These are phyloP conservation scores for Philypnodon macrostomus DNA, from an alignment of 2,797 vertebrate species.

Conservation along the genomic window DNA sequence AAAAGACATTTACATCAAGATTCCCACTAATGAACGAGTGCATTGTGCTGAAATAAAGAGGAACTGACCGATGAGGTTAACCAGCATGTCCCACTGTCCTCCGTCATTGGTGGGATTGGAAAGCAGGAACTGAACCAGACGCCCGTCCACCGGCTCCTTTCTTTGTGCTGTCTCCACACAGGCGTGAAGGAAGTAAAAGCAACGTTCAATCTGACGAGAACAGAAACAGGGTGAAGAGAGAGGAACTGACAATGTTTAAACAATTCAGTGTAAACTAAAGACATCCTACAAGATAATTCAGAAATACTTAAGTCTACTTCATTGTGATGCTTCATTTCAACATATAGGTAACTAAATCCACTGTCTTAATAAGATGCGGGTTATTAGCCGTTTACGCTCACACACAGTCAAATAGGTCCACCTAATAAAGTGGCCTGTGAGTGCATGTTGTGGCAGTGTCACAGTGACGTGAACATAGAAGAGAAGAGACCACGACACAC, in stretches of 20 bases:
- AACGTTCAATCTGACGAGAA: constrained; percentile 86
- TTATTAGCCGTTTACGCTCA: too few relatives aligned
- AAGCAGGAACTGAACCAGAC: constrained; percentile 91
- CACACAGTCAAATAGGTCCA: too few relatives aligned
- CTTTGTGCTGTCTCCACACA: constrained; percentile 91
- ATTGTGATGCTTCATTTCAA: too few relatives aligned
- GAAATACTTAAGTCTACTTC: too few relatives aligned
- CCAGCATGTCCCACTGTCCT: constrained; percentile 98
- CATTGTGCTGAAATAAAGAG: neutral
- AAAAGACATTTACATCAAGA: too few relatives aligned
- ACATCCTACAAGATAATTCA: too few relatives aligned
- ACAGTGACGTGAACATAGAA: constrained; percentile 31
- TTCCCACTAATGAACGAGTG: too few relatives aligned
- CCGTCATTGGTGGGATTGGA: constrained; percentile 93
- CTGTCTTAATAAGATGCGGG: too few relatives aligned
- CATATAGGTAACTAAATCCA: too few relatives aligned
- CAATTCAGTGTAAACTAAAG: too few relatives aligned
- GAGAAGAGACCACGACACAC: constrained; percentile 35
- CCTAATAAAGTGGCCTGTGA: too few relatives aligned
- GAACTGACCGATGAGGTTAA: constrained; percentile 92
- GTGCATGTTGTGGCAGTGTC: constrained; percentile 9
- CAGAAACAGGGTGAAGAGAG: neutral
- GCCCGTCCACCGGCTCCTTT: constrained; percentile 90
- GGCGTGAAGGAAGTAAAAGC: constrained; percentile 91
- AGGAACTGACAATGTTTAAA: neutral